Evolutionary conservation across 1,140 invertebrate genomes (phyloP).

Genomic region (Charaxes varanes): DNA sequence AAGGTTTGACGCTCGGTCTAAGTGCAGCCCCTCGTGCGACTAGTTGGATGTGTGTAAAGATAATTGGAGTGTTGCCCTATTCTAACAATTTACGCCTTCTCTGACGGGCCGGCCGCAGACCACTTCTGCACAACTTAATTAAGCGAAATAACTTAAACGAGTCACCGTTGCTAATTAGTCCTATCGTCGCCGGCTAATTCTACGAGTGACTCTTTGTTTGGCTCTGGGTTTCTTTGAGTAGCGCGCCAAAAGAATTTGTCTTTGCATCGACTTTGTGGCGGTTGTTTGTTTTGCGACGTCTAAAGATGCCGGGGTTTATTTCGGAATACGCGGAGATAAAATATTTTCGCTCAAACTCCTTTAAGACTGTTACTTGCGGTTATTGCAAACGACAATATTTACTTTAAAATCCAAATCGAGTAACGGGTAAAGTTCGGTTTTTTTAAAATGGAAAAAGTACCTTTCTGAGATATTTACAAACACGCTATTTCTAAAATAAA

Average conservation of each 20-base stretch:
- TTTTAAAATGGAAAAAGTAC: no score
- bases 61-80: conserved; percentile 70
- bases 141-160: conserved; percentile 72
- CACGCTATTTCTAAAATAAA: no score
- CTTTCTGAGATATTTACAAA: no score
- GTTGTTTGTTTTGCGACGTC: conserved; percentile 58
- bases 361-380: conserved; percentile 6
- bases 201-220: conserved; percentile 66
- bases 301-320: conserved; percentile 36
- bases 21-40: conserved; percentile 54
- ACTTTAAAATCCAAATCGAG: conserved; percentile 3
- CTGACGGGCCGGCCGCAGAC: conserved; percentile 60
- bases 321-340: conserved; percentile 18
- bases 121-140: conserved; percentile 71
- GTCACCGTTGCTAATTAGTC: conserved; percentile 68
- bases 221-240: conserved; percentile 59
- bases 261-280: conserved; percentile 63
- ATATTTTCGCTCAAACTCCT: no score
- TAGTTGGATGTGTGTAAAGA: conserved; percentile 71
- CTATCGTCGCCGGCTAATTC: conserved; percentile 68
- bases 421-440: no score
- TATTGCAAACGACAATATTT: no score
- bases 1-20: conserved; percentile 56
- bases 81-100: conserved; percentile 67
- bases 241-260: conserved; percentile 68